Conservation (phyloP, 1,140 invertebrate species). For the Phymorhynchus buccinoides region DNA sequence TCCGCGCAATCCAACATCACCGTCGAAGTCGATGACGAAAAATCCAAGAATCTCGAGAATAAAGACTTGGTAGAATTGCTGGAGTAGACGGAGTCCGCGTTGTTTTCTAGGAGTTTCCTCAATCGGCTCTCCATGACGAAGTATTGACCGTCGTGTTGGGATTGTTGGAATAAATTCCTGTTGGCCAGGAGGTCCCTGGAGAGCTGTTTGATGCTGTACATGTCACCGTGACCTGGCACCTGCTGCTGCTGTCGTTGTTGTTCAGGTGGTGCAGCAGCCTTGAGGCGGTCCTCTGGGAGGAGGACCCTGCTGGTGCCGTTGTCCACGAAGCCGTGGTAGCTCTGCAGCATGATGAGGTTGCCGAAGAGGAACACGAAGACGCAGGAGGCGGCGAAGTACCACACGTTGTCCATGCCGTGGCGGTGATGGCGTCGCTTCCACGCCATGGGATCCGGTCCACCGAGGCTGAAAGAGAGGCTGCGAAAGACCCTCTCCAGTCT, state of each 20-base stretch:
- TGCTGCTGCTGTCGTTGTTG: not conserved
- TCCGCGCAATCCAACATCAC: constrained; percentile 60
- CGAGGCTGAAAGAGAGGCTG: too few species aligned
- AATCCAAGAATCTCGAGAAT: constrained; percentile 29
- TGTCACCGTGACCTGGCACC: not conserved
- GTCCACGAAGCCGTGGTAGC: constrained; percentile 45
- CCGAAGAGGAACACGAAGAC: constrained; percentile 47
- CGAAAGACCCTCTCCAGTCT: too few species aligned
- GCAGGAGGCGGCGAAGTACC: constrained; percentile 47
- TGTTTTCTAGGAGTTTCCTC: constrained; percentile 59
- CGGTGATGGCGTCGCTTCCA: constrained; percentile 38
- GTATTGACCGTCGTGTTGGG: constrained; percentile 30
- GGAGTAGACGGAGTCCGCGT: constrained; percentile 12
- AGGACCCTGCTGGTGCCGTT: not conserved
- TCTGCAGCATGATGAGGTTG: constrained; percentile 50
- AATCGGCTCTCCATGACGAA: constrained; percentile 58
- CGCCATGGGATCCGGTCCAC: constrained; percentile 4
- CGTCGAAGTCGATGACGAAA: constrained; percentile 29
- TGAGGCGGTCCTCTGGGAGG: not conserved
- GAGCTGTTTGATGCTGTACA: constrained; percentile 21
- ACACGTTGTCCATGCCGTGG: constrained; percentile 41
- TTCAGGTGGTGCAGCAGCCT: not conserved
- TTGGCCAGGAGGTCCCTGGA: constrained; percentile 34
- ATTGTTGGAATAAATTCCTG: constrained; percentile 20
- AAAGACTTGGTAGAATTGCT: constrained; percentile 32